Conservation (phyloP, 2,888 invertebrate genomes). For the Drosophila nigricruria region DNA sequence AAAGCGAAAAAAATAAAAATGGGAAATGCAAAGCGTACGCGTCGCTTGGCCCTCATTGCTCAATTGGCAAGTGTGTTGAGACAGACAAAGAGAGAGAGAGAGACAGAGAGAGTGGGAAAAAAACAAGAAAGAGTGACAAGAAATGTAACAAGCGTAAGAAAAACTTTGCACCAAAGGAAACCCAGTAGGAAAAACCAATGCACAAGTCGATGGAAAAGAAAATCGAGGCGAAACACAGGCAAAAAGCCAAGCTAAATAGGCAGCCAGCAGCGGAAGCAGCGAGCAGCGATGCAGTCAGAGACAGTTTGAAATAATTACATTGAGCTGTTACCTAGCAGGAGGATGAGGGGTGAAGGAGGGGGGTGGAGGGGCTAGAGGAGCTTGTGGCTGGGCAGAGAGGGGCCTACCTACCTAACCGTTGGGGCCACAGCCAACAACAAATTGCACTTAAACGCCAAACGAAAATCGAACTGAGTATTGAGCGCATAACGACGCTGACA, state of each 20-base stretch:
- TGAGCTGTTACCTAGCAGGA: constrained; percentile 33
- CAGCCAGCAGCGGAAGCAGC: constrained; percentile 64
- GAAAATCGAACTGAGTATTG: constrained; percentile 57
- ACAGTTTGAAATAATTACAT: constrained; percentile 78
- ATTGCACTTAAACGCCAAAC: constrained; percentile 40
- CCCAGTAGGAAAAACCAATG: constrained; percentile 52
- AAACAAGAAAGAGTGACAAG: constrained; percentile 47
- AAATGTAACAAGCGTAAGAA: constrained; percentile 67
- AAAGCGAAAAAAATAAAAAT: constrained; percentile 10
- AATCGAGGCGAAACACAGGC: constrained; percentile 10
- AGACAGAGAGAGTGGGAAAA: too few relatives aligned
- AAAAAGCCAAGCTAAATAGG: constrained; percentile 37
- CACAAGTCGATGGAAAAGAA: constrained; percentile 28
- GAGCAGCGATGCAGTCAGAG: constrained; percentile 43
- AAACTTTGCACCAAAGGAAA: constrained; percentile 64
- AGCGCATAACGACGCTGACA: constrained; percentile 38
- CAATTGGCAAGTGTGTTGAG: constrained; percentile 71
- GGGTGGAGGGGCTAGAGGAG: not conserved
- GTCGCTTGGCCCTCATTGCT: constrained; percentile 64
- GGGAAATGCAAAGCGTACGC: constrained; percentile 36
- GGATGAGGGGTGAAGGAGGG: not conserved
- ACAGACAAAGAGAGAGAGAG: not conserved
- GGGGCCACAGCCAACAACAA: constrained; percentile 40
- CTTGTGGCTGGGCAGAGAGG: not conserved
- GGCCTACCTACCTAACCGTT: constrained; percentile 33